Percentiles rank a stretch among this genome's conserved stretches.
phyloP scores from a whole-genome alignment of 2,888 invertebrate species.

The Dolichopus griseipennis region DNA sequence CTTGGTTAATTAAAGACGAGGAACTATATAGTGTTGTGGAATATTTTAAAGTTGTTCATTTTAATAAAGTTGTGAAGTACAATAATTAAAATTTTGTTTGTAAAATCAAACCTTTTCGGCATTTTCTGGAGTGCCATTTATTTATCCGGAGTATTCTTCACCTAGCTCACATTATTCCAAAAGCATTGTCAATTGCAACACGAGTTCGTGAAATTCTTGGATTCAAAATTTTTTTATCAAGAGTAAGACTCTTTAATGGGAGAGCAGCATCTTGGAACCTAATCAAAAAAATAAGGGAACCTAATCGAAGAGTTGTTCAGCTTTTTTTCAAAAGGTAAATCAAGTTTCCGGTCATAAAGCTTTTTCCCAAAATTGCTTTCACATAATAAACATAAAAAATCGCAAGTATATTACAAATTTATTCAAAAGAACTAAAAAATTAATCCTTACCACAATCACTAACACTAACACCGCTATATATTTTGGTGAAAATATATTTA shows the following conservation, averaged over 20 bases:
- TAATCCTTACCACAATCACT: constrained; percentile 21
- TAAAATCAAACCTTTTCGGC: no score
- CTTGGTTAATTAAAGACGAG: no score
- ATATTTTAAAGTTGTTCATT: no score
- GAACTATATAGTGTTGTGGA: no score
- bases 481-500: constrained; percentile 21
- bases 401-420: not conserved
- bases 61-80: no score
- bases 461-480: constrained; percentile 21
- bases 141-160: no score
- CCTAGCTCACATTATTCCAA: constrained; percentile 21
- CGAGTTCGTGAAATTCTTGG: constrained; percentile 18
- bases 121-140: no score
- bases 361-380: constrained; percentile 13
- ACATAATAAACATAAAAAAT: constrained; percentile 7
- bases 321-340: constrained; percentile 5
- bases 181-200: constrained; percentile 17
- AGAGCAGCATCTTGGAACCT: constrained; percentile 22
- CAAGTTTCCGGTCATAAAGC: constrained; percentile 7
- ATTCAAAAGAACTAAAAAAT: not conserved
- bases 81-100: no score
- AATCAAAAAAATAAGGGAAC: constrained; percentile 16
- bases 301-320: not conserved
- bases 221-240: no score
- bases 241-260: no score